Evolutionary conservation across 2,888 invertebrate species (phyloP).

Genomic region (Andrena hattorfiana): DNA sequence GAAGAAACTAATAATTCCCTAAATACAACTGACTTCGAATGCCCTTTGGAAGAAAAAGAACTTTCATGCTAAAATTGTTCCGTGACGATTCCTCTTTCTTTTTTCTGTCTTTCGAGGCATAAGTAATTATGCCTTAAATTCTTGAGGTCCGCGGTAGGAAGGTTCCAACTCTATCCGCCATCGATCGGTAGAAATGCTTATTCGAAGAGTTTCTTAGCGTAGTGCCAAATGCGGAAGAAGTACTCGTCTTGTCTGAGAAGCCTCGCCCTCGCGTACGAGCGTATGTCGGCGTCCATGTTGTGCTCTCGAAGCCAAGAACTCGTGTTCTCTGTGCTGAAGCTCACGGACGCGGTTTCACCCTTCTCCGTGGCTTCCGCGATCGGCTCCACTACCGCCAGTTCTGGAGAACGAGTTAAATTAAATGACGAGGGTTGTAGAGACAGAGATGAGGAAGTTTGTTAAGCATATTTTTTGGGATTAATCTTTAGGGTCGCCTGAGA

Average conservation of each 20-base stretch:
- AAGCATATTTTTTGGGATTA: no score
- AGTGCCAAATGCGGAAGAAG: constrained; percentile 97
- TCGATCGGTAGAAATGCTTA: constrained; percentile 85
- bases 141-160: constrained; percentile 39
- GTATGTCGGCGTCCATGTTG: constrained; percentile 97
- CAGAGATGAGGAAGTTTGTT: no score
- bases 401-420: constrained; percentile 61
- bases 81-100: background rate
- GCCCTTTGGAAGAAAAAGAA: background rate
- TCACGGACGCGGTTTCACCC: constrained; percentile 90
- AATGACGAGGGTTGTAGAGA: background rate
- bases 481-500: no score
- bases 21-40: constrained; percentile 6
- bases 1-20: constrained; percentile 7
- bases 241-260: constrained; percentile 95
- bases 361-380: constrained; percentile 89
- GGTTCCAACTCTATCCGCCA: background rate
- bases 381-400: constrained; percentile 86
- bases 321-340: constrained; percentile 96
- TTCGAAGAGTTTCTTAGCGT: constrained; percentile 93
- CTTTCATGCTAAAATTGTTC: constrained; percentile 9
- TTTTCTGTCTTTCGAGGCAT: background rate
- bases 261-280: constrained; percentile 94
- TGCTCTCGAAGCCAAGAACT: constrained; percentile 97
- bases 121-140: constrained; percentile 15